Percentiles rank a stretch among this genome's conserved stretches.
Conservation (phyloP, 2,888 invertebrate genomes). For the Bimastos eiseni region DNA sequence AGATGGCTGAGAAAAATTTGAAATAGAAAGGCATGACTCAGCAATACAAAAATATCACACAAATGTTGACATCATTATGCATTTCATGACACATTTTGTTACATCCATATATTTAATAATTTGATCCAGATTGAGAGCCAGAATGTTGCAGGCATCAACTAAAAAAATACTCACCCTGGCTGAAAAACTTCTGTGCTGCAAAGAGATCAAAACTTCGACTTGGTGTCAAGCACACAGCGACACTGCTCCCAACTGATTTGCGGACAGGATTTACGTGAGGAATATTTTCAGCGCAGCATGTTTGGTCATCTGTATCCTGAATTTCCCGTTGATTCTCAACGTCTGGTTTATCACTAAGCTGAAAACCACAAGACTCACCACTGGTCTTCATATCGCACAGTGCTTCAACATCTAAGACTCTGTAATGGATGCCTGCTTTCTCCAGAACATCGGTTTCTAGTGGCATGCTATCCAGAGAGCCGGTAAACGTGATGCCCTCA, state of each 20-base stretch:
- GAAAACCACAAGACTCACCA: background rate
- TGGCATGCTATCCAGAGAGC: background rate
- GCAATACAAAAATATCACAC: no score
- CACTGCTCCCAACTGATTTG: background rate
- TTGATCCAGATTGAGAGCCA: background rate
- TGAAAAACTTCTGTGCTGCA: conserved; percentile 21
- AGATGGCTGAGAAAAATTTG: no score
- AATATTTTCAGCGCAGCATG: background rate
- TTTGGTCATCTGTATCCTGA: background rate
- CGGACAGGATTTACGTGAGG: background rate
- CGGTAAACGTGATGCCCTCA: background rate
- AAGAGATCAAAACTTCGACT: background rate
- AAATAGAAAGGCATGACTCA: no score
- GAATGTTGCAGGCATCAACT: background rate
- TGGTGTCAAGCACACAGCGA: background rate
- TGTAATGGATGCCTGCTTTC: background rate
- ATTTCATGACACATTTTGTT: no score
- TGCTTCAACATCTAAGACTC: background rate
- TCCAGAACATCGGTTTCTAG: background rate
- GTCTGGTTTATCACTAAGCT: background rate
- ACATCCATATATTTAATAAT: no score
- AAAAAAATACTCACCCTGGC: background rate
- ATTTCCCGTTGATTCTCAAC: background rate
- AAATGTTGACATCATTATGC: no score
- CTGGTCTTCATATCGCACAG: background rate